Conservation (phyloP, 2,888 invertebrate species). For the Serrognathus titanus region DNA sequence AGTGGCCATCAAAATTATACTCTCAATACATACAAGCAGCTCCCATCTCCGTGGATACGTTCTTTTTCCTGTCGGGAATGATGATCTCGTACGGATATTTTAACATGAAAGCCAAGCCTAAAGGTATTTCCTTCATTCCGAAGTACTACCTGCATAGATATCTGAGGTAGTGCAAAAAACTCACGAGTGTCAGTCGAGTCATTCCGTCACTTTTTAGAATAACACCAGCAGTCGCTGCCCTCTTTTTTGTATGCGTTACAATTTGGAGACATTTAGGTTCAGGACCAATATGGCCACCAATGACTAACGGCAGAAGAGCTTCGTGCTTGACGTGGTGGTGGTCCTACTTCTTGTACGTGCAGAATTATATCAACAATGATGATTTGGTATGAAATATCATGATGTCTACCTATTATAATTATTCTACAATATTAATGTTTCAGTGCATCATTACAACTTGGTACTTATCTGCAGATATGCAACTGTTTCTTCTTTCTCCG, state of each 20-base stretch:
- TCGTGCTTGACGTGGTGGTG: constrained; percentile 18
- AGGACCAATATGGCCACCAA: constrained; percentile 12
- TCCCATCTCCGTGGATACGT: constrained; percentile 15
- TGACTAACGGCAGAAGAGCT: neutral
- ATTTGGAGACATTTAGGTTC: constrained; percentile 3
- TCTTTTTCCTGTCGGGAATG: constrained; percentile 18
- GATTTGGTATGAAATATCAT: constrained; percentile 11
- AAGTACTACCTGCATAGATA: constrained; percentile 10
- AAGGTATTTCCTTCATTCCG: constrained; percentile 4
- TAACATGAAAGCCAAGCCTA: constrained; percentile 10
- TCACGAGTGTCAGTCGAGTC: neutral
- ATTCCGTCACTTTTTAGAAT: constrained; percentile 1
- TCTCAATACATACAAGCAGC: constrained; percentile 12
- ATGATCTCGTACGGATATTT: constrained; percentile 13
- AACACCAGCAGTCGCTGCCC: constrained; percentile 12
- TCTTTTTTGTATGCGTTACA: constrained; percentile 13
- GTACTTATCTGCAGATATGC: constrained; percentile 19
- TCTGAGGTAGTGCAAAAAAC: neutral
- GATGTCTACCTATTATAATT: too few species aligned
- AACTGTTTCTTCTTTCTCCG: constrained; percentile 16
- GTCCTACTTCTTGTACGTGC: constrained; percentile 16
- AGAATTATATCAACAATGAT: constrained; percentile 16
- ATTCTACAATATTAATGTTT: neutral
- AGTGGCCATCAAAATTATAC: constrained; percentile 1
- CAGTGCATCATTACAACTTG: constrained; percentile 15